Evolutionary conservation across 2,888 invertebrate genomes (phyloP).

Genomic region (Cylloceria caligata): DNA sequence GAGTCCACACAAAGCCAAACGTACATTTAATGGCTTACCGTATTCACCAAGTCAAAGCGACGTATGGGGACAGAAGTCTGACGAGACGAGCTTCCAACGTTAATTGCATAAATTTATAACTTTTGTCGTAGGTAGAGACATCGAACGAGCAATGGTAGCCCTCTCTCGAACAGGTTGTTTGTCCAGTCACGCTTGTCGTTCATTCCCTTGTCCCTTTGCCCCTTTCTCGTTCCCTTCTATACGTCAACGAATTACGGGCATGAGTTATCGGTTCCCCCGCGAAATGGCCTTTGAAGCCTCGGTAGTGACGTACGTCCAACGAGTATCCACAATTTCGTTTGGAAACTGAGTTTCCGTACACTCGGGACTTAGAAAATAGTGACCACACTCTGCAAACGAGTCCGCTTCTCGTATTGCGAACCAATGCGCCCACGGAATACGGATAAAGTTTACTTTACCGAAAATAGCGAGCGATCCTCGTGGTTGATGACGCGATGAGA

Average conservation of each 20-base stretch:
- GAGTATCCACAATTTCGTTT: neutral
- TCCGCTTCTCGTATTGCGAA: neutral
- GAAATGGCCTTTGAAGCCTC: constrained; percentile 38
- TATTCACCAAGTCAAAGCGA: neutral
- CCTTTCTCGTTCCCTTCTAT: neutral
- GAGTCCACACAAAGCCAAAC: neutral
- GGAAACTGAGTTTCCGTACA: neutral
- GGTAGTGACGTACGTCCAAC: neutral
- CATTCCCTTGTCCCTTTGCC: neutral
- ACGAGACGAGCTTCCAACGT: constrained; percentile 11
- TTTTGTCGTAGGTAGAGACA: neutral
- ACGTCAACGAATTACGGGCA: constrained; percentile 18
- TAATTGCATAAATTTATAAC: constrained; percentile 55
- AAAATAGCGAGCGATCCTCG: neutral
- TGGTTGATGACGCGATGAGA: too few species aligned
- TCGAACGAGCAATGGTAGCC: neutral
- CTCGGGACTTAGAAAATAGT: neutral
- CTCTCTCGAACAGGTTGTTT: constrained; percentile 13
- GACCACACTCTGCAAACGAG: neutral
- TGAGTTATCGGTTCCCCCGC: constrained; percentile 23
- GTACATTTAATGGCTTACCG: neutral
- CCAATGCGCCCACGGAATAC: neutral
- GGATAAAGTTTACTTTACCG: constrained; percentile 3
- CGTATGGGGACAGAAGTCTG: neutral
- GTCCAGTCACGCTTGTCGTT: constrained; percentile 20